Conservation (phyloP, 2,888 invertebrate species). For the Pseudococcus viburni region DNA sequence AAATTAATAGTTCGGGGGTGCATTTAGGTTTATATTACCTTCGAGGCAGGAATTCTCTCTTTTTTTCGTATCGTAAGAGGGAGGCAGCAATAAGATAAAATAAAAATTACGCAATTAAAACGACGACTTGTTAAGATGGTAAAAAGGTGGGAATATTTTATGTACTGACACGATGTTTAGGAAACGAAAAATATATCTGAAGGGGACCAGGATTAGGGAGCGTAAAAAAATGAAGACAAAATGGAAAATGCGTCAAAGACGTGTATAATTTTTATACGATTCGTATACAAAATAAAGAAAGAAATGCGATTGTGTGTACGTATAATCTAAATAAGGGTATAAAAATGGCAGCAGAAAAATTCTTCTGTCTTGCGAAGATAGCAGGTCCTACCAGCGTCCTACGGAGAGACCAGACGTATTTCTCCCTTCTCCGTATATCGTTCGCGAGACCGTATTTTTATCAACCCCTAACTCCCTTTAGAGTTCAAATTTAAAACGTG, state of each 20-base stretch:
- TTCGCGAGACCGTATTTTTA: constrained; percentile 60
- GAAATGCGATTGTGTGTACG: not conserved
- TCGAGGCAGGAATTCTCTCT: not conserved
- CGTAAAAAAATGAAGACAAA: constrained; percentile 4
- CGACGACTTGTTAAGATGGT: constrained; percentile 45
- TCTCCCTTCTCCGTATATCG: constrained; percentile 51
- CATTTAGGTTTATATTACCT: constrained; percentile 53
- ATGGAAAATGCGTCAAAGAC: not conserved
- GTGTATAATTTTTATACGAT: constrained; percentile 8
- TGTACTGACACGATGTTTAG: constrained; percentile 30
- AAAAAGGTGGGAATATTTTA: not conserved
- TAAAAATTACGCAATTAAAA: constrained; percentile 55
- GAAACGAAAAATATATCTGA: not conserved
- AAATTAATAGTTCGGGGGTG: constrained; percentile 29
- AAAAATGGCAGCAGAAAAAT: constrained; percentile 60
- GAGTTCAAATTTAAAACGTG: constrained; percentile 66
- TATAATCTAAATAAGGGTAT: constrained; percentile 51
- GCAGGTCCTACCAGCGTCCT: too few relatives aligned
- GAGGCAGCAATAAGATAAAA: not conserved
- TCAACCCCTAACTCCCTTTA: constrained; percentile 64
- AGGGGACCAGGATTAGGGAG: not conserved
- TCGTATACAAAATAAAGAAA: not conserved
- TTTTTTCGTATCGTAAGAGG: not conserved
- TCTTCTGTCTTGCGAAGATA: constrained; percentile 65
- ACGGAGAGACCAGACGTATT: constrained; percentile 61